Evolutionary conservation across 2,113 vertebrate species (phyloP).

Genomic region (Boulengeromyrus knoepffleri): DNA sequence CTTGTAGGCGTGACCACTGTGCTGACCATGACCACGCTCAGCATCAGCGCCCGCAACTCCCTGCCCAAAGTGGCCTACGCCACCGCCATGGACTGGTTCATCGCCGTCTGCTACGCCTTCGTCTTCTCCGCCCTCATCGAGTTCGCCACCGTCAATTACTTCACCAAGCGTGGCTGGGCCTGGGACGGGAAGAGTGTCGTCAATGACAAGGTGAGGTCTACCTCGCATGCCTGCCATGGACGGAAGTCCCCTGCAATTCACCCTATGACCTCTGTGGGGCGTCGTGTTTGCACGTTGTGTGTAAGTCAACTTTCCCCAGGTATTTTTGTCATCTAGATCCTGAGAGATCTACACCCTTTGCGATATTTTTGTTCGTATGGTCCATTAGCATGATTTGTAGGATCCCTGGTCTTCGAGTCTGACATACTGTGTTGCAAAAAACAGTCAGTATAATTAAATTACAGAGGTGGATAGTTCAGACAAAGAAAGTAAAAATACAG

Average conservation of each 20-base stretch:
- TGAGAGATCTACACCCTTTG: neutral
- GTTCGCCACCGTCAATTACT: conserved; percentile 98
- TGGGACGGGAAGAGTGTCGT: conserved; percentile 97
- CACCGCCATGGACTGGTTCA: conserved; percentile 99
- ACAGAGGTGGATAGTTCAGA: neutral
- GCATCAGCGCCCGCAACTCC: conserved; percentile 93
- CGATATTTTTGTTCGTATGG: neutral
- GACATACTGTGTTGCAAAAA: neutral
- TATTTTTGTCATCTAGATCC: neutral
- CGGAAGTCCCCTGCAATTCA: neutral
- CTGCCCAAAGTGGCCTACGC: conserved; percentile 96
- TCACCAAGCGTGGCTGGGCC: conserved; percentile 97
- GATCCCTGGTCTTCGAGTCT: neutral
- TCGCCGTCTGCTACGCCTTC: conserved; percentile 95
- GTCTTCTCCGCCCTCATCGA: conserved; percentile 97
- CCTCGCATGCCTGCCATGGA: neutral
- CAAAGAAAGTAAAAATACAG: neutral
- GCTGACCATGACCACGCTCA: conserved; percentile 93
- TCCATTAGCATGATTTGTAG: neutral
- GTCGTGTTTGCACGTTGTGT: neutral
- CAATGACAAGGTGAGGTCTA: conserved; percentile 82
- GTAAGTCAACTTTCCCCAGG: neutral
- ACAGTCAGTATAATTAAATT: neutral
- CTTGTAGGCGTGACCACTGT: conserved; percentile 89
- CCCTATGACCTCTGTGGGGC: neutral